phyloP scores from a whole-genome alignment of 2,888 invertebrate species.

The Osedax frankpressi region DNA sequence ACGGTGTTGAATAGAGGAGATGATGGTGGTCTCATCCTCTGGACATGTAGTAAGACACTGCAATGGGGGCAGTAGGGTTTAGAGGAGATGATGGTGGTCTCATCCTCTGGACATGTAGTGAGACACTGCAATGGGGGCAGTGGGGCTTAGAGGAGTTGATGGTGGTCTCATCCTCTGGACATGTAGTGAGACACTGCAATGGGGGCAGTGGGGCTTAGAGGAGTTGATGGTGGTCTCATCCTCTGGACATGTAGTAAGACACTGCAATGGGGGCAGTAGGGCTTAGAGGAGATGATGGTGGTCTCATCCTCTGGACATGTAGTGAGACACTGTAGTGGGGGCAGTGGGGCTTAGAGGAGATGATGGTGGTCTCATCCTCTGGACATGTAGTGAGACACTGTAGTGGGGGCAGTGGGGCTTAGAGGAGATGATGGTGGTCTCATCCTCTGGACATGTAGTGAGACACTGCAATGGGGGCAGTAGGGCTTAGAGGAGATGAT shows the following conservation, averaged over 20 bases:
- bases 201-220: background rate
- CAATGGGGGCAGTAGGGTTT: background rate
- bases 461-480: no score
- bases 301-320: no score
- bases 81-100: background rate
- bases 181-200: background rate
- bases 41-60: background rate
- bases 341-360: no score
- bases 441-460: no score
- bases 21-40: background rate
- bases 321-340: no score
- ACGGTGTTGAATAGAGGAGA: background rate
- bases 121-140: background rate
- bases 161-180: background rate
- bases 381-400: no score
- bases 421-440: no score
- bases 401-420: no score
- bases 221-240: background rate
- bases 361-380: no score
- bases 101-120: background rate
- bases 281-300: no score
- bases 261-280: background rate
- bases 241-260: background rate
- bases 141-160: background rate
- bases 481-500: no score